Conservation (phyloP, 2,888 invertebrate species). For the Sminthurinus aureus region DNA sequence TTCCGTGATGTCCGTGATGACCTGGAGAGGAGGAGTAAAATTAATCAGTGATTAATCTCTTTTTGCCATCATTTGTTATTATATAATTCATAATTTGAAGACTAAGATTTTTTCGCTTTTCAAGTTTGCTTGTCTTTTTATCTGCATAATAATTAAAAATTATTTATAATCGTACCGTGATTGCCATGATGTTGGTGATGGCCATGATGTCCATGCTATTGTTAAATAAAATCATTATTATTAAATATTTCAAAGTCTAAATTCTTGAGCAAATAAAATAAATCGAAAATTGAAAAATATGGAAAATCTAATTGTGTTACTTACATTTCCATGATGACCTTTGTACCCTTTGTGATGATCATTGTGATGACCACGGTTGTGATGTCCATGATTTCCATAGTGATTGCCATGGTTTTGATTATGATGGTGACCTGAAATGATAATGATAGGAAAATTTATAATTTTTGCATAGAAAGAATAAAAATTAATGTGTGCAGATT, state of each 20-base stretch:
- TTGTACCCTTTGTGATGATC: constrained; percentile 52
- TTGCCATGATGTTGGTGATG: constrained; percentile 49
- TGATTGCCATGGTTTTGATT: constrained; percentile 46
- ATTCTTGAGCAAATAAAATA: neutral
- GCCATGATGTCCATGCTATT: constrained; percentile 42
- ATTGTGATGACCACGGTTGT: constrained; percentile 50
- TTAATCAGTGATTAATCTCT: too few species aligned
- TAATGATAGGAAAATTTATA: too few species aligned
- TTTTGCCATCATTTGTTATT: too few species aligned
- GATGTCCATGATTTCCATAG: constrained; percentile 52
- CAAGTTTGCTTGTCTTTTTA: too few species aligned
- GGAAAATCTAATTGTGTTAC: neutral
- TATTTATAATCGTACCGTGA: constrained; percentile 32
- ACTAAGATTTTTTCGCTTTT: too few species aligned
- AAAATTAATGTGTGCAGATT: too few species aligned
- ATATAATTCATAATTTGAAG: too few species aligned
- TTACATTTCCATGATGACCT: constrained; percentile 42
- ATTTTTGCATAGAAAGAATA: too few species aligned
- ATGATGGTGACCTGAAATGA: constrained; percentile 46
- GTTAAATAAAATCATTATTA: neutral
- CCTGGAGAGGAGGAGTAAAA: too few species aligned
- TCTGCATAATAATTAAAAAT: too few species aligned
- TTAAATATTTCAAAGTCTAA: neutral
- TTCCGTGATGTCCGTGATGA: constrained; percentile 39
- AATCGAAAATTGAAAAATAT: neutral